Evolutionary conservation across 2,113 vertebrate species (phyloP).

Genomic region (Heterotis niloticus): DNA sequence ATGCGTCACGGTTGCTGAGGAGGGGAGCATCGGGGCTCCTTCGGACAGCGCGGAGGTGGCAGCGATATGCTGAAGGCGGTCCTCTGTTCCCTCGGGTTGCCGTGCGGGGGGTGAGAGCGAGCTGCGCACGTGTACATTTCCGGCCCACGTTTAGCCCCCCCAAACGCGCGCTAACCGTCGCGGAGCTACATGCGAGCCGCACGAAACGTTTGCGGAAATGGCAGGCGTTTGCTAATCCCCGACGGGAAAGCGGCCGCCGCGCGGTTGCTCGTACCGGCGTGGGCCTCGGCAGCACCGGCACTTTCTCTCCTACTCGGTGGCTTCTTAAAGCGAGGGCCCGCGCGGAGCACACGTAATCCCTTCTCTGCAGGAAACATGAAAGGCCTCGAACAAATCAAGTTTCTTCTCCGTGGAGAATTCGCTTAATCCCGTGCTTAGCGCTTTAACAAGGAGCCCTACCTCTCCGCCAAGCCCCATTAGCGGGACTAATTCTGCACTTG

Average conservation of each 20-base stretch:
- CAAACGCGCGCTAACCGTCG: no score
- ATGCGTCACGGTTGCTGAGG: no score
- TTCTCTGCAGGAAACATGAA: slow-evolving; percentile 86
- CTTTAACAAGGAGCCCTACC: slow-evolving; percentile 83
- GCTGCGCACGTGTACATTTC: no score
- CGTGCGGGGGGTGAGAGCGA: no score
- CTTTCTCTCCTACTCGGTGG: slow-evolving; percentile 81
- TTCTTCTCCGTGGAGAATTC: slow-evolving; percentile 81
- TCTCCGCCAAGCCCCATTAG: slow-evolving; percentile 79
- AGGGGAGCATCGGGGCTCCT: no score
- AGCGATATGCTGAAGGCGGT: no score
- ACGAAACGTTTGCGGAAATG: slow-evolving; percentile 46
- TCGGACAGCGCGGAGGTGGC: no score
- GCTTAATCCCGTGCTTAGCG: slow-evolving; percentile 82
- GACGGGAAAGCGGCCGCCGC: slow-evolving; percentile 76
- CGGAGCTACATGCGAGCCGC: no score
- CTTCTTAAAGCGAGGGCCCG: slow-evolving; percentile 75
- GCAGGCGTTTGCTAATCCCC: slow-evolving; percentile 83
- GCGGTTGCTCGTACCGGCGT: slow-evolving; percentile 72
- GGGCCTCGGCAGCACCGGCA: slow-evolving; percentile 76
- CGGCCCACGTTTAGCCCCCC: no score
- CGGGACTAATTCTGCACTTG: slow-evolving; percentile 79
- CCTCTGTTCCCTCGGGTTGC: no score
- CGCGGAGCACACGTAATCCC: slow-evolving; percentile 83
- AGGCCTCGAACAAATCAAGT: slow-evolving; percentile 87